These are phyloP conservation scores for Bombus cullumanus DNA, from an alignment of 1,140 invertebrate species.

Conservation along the genomic window DNA sequence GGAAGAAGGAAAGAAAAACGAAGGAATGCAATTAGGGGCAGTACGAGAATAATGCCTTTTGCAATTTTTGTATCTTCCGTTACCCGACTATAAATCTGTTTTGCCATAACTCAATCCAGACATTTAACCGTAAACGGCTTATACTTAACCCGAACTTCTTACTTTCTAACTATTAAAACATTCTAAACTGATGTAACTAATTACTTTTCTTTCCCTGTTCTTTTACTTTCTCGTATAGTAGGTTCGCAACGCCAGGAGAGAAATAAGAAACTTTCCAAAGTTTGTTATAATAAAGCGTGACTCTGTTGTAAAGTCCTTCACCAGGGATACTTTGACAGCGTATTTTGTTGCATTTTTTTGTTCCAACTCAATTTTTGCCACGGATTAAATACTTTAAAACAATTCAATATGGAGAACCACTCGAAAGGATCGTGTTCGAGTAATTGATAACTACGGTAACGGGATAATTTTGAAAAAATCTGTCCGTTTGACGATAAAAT, in stretches of 20 bases:
- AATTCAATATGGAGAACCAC: not conserved
- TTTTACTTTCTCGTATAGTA: not conserved
- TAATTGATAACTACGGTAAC: not conserved
- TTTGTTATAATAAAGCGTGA: not conserved
- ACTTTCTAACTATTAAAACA: not conserved
- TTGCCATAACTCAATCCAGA: not conserved
- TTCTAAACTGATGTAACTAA: not conserved
- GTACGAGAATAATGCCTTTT: too few relatives aligned
- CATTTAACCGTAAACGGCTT: not conserved
- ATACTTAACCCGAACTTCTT: not conserved
- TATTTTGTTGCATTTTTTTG: not conserved
- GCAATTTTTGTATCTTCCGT: too few relatives aligned
- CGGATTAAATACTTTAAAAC: slow-evolving; percentile 14
- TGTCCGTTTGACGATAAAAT: not conserved
- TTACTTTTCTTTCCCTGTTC: not conserved
- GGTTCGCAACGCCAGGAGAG: too few relatives aligned
- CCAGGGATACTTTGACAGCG: not conserved
- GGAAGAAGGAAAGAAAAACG: too few relatives aligned
- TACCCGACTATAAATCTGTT: not conserved
- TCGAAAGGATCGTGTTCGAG: not conserved
- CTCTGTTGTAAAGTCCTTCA: not conserved
- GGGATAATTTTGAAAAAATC: not conserved
- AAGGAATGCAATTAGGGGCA: too few relatives aligned
- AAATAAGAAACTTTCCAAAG: not conserved
- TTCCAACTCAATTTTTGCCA: not conserved